Base-by-base conservation (phyloP, 1,140 invertebrate species). In the Drosophila mauritiana region DNA sequence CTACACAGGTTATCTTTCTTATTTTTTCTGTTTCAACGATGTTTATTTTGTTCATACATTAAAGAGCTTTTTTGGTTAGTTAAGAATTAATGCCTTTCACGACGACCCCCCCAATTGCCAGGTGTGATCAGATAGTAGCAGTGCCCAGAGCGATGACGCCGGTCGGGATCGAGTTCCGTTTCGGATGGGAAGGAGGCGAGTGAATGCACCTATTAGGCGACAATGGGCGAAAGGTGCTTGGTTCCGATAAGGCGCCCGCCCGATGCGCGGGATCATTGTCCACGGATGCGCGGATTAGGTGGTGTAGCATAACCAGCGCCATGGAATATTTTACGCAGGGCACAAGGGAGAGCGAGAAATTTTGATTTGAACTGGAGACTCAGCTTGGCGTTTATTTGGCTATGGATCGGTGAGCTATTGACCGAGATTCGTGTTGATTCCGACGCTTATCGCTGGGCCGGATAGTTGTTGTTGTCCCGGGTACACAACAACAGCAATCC, bases 141-240 rank as follows among this genome's bases (percentile, higher is more conserved):
- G 3, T 42, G 15, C 4, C 8, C 17, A 8, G 20, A 13, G 31
- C 6, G 6, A 67, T 65, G 61, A 17, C 22, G 45, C 39, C 37
- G 42, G 17, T 17, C n/a, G 53, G 53, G 37, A 55, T 73, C 58
- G 40, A 65, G 67, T 55, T 81, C 61, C 67, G 73, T 62, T 80
- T 65, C 11, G 63, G 6, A 22, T 49, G 15, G 49, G 22, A 11
- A 34, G 20, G 20, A 51, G 34, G 10, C 51, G 57, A 59, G 78
- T 82, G 79, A 81, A 82, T 82, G 78, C 56, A 82, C 78, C 79
- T 61, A 82, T 73, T 53, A 77, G 67, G 67, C 43, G 54, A 36
- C 36, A 51, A 39, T 37, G n/a, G 34, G 15, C 31, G 40, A 75
- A 36, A 76, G 61, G 62, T 76, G 52, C 53, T 57, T 76, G 73